Percentiles rank a stretch among this genome's conserved stretches.
Conservation (phyloP, 1,140 invertebrate species). For the Meteorus sp. region DNA sequence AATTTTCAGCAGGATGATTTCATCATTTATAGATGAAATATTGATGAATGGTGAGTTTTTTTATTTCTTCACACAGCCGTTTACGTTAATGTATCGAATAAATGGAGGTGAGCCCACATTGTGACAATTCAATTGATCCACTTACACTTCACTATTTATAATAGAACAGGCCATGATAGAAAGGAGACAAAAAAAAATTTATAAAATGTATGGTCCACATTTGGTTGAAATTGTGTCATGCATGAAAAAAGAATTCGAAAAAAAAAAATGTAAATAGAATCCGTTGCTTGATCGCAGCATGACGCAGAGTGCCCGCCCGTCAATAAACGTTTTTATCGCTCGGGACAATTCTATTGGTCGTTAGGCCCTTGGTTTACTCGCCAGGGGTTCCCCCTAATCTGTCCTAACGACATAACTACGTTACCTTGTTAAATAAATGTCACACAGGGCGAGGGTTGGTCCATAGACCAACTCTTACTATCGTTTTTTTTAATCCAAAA, state of each 20-base stretch:
- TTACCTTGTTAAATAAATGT: conserved; percentile 55
- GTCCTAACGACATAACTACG: conserved; percentile 47
- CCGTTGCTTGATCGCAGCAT: conserved; percentile 29
- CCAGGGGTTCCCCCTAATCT: conserved; percentile 47
- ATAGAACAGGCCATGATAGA: neutral
- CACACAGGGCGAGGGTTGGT: conserved; percentile 41
- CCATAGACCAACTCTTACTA: conserved; percentile 27
- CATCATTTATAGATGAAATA: no score
- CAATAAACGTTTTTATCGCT: conserved; percentile 38
- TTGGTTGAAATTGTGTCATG: no score
- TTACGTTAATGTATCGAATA: no score
- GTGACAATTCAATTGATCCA: conserved; percentile 3
- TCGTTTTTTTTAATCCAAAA: conserved; percentile 34
- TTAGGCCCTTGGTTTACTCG: conserved; percentile 38
- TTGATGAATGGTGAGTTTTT: no score
- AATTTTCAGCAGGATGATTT: no score
- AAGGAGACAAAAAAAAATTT: neutral
- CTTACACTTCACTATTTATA: no score
- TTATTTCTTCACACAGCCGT: no score
- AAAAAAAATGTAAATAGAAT: conserved; percentile 14
- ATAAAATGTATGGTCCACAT: neutral
- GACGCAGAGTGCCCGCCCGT: conserved; percentile 12
- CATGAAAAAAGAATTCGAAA: no score
- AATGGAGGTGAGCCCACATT: neutral
- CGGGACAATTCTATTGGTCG: conserved; percentile 49